Base-by-base conservation (phyloP, 2,888 invertebrate genomes). In the Cyclophora punctaria region DNA sequence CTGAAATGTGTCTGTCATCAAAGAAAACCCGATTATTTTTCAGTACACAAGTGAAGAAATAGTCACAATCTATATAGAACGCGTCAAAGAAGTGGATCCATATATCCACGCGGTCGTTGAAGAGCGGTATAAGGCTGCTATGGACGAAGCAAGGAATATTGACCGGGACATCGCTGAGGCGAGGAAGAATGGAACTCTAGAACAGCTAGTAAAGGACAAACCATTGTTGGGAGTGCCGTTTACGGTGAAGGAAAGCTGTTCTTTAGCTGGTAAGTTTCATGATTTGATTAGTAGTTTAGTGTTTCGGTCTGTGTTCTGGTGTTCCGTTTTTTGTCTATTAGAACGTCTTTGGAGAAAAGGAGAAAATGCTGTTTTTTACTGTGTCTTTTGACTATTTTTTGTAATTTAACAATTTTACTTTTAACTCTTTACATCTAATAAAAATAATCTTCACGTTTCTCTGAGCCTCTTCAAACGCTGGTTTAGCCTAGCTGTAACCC, bases 151-250 rank as follows among this genome's bases (percentile, higher is more conserved):
- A 0, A 75, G 76, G 45, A 73, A 73, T 4, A 88, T 91, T 0
- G 95, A 95, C 74, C 62, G 71, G 33, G 54, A 52, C 50, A 66
- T 85, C 0, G 58, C 53, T 2, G 77, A 72, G 3, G 76, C 81
- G 0, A 71, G 65, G 48, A 56, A 46, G 44, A 67, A 57, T 41
- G 80, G 76, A 0, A 62, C 69, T 2, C 65, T 87, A 3, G 80
- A 84, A 1, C 75, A 83, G 44, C 68, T 91, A 46, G 73, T 84
- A 1, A 71, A 70, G 3, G 81, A 89, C 20, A 89, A 90, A 57
- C 96, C 96, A 0, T 80, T 96, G 48, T 82, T 96, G 1, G 96
- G 96, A 0, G 90, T 96, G 20, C 96, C 96, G 0, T 89, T 95
- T 45, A 95, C 95, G 3, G 92, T 94, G 0, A 96, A 96, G 72